Base-by-base conservation (phyloP, 1,140 invertebrate genomes). In the Plectrocnemia conspersa region DNA sequence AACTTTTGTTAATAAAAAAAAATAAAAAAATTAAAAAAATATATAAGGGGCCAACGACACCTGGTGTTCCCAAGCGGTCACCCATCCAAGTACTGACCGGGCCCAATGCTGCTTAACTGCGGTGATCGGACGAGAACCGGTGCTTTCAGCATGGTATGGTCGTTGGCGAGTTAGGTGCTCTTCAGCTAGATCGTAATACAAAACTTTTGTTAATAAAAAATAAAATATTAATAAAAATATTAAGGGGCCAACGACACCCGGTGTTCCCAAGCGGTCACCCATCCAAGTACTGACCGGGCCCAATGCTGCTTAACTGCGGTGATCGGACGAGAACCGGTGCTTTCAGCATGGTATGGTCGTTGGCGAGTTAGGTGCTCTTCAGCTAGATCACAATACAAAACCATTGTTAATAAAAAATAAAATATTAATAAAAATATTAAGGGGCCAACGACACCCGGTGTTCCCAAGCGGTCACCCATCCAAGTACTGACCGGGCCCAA, bases 391-490 rank as follows among this genome's bases (percentile, higher is more conserved):
- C n/a, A n/a, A n/a, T n/a, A n/a, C n/a, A n/a, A n/a, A n/a, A n/a
- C n/a, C n/a, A n/a, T n/a, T n/a, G n/a, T n/a, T n/a, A n/a, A n/a
- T n/a, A n/a, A n/a, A n/a, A n/a, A n/a, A n/a, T n/a, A n/a, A n/a
- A n/a, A n/a, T n/a, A n/a, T n/a, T n/a, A n/a, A n/a, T n/a, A n/a
- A n/a, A n/a, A n/a, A n/a, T n/a, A n/a, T n/a, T n/a, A n/a, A n/a
- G n/a, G 45, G 25, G 54, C 48, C 55, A 57, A 57, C 55, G 40
- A 47, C 54, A 56, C 54, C 46, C 54, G 48, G 55, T 57, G 55
- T 52, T 57, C 55, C 55, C 55, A 52, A 57, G 55, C 47, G 47
- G 55, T 57, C 55, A 57, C 55, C 55, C 55, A 57, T 57, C 55
- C 55, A 52, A 57, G 55, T 57, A 57, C 54, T 55, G 48, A 52